Conservation (phyloP, 2,888 invertebrate species). For the Venustoraphidia nigricollis region DNA sequence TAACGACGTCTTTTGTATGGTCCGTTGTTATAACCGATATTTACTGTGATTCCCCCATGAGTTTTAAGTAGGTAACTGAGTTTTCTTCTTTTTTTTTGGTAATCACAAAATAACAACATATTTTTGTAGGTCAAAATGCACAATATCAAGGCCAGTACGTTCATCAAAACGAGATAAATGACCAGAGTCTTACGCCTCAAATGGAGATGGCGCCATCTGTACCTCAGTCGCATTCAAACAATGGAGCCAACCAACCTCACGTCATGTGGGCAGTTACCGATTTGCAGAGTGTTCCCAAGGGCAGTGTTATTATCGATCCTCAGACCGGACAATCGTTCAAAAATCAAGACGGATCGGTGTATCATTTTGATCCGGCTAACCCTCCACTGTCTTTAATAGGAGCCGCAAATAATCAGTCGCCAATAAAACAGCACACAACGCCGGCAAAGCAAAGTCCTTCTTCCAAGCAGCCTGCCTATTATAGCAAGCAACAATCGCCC, state of each 20-base stretch:
- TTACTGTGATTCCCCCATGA: too few species aligned
- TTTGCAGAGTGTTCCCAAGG: conserved; percentile 69
- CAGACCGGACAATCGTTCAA: conserved; percentile 59
- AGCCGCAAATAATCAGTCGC: neutral
- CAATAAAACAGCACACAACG: neutral
- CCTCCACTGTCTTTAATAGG: conserved; percentile 33
- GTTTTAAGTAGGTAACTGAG: too few species aligned
- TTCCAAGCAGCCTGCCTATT: neutral
- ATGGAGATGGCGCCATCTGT: conserved; percentile 20
- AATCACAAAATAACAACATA: too few species aligned
- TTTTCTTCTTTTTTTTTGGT: too few species aligned
- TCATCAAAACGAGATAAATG: conserved; percentile 8
- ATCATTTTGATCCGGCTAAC: conserved; percentile 60
- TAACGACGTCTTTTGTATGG: too few species aligned
- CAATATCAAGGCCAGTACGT: too few species aligned
- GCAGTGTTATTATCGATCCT: conserved; percentile 81
- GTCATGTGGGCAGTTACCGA: conserved; percentile 82
- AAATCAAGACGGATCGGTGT: conserved; percentile 60
- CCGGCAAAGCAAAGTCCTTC: neutral
- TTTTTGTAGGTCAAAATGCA: too few species aligned
- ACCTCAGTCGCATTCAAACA: neutral
- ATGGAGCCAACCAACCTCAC: conserved; percentile 19
- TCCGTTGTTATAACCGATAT: too few species aligned
- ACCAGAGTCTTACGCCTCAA: conserved; percentile 23
- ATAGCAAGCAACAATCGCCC: too few species aligned